A percentile compares a stretch with the other conserved stretches of the same genome.
Conservation (phyloP, 92 coral and sea anemone species). For the Heliopora coerulea region DNA sequence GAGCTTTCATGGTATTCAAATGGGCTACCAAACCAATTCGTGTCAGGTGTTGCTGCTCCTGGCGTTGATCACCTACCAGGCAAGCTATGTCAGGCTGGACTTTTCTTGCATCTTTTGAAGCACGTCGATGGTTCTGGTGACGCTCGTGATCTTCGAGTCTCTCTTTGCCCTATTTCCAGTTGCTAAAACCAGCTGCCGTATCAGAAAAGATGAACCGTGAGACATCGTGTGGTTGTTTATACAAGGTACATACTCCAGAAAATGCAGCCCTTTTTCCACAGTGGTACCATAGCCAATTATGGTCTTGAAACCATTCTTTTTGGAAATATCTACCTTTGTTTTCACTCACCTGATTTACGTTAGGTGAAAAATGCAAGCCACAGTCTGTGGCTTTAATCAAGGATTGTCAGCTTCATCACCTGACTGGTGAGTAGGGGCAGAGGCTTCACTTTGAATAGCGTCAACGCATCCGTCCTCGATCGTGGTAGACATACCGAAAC, state of each 20-base stretch:
- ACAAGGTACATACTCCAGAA: conserved; percentile 18
- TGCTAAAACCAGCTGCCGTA: conserved; percentile 27
- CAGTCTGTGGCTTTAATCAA: too few relatives aligned
- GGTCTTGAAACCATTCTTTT: conserved; percentile 14
- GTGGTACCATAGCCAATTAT: conserved; percentile 24
- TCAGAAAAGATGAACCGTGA: conserved; percentile 40
- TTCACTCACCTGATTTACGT: conserved; percentile 9
- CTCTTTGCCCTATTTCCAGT: conserved; percentile 18
- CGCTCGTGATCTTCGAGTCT: conserved; percentile 7
- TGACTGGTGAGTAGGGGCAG: conserved; percentile 18
- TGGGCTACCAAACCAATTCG: conserved; percentile 16
- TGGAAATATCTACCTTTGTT: conserved; percentile 7
- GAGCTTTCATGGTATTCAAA: conserved; percentile 30
- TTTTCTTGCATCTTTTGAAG: conserved; percentile 1
- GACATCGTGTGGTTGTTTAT: neutral
- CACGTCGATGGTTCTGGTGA: neutral
- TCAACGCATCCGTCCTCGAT: too few relatives aligned
- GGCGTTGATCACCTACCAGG: conserved; percentile 17
- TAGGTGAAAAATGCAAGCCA: too few relatives aligned
- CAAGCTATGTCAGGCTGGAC: conserved; percentile 14
- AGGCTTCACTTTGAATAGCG: conserved; percentile 26
- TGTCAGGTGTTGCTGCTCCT: conserved; percentile 21
- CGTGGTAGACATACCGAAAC: too few relatives aligned
- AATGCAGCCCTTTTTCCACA: conserved; percentile 1
- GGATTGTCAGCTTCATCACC: conserved; percentile 30